phyloP scores from a whole-genome alignment of 2,888 invertebrate genomes.

The Chrysomela aeneicollis region DNA sequence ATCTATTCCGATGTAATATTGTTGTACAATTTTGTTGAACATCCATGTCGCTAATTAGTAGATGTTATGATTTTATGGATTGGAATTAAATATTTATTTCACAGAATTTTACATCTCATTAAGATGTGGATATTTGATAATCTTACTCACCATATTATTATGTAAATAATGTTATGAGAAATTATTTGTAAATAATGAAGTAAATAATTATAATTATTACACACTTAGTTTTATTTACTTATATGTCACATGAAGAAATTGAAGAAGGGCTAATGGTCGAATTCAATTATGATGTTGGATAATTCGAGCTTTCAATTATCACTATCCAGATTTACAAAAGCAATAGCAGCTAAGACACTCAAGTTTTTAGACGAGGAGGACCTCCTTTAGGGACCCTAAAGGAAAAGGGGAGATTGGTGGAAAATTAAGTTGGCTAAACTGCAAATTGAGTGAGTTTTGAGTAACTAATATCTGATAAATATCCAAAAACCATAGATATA shows the following conservation, averaged over 20 bases:
- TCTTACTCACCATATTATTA: slow-evolving; percentile 31
- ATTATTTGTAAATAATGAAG: slow-evolving; percentile 36
- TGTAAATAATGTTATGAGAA: slow-evolving; percentile 42
- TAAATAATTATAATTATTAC: slow-evolving; percentile 13
- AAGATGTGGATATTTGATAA: slow-evolving; percentile 41
- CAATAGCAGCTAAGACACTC: too few relatives aligned
- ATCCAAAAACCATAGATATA: too few relatives aligned
- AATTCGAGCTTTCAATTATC: too few relatives aligned
- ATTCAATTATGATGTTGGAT: too few relatives aligned
- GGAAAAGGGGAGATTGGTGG: too few relatives aligned
- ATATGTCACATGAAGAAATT: neutral
- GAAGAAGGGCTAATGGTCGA: too few relatives aligned
- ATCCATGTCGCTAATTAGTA: slow-evolving; percentile 46
- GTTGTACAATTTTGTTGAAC: slow-evolving; percentile 54
- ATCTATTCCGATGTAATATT: slow-evolving; percentile 53
- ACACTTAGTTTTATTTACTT: neutral
- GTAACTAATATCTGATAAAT: too few relatives aligned
- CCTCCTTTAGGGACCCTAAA: too few relatives aligned
- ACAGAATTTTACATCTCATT: slow-evolving; percentile 47
- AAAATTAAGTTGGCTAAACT: too few relatives aligned
- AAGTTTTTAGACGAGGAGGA: too few relatives aligned
- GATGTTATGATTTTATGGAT: slow-evolving; percentile 48
- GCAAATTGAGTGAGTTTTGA: too few relatives aligned
- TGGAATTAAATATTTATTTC: slow-evolving; percentile 52
- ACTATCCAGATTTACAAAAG: too few relatives aligned